Base-by-base conservation (phyloP, 1,140 invertebrate genomes). In the Schlechtendalia chinensis region DNA sequence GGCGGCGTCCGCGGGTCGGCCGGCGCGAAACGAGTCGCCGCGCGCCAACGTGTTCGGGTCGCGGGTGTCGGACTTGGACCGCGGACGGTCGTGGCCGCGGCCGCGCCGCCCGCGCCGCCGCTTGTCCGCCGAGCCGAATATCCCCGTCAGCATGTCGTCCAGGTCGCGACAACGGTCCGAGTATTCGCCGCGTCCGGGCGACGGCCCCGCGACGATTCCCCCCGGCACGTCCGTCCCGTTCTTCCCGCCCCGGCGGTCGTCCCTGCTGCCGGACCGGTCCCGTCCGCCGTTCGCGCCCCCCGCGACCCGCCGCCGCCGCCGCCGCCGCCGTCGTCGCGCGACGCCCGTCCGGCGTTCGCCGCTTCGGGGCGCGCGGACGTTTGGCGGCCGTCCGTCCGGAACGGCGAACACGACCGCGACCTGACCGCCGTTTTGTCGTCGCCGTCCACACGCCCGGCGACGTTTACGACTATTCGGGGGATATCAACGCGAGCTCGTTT, bases 361-460 rank as follows among this genome's bases (percentile, higher is more conserved):
- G 94, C 91, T 85, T 93, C 92, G 10, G 93, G 92, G 84, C 94
- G 94, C 3, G 83, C 81, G 45, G 92, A 89, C 17, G 90, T 90
- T 16, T 90, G 91, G 47, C 91, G 91, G 47, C 91, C 92, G 0
- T 91, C 90, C 12, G 87, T 84, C 91, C 91, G 93, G 82, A 92
- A 89, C 19, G 91, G 92, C 85, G 91, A 92, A 17, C 88, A 88
- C 5, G 91, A 92, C 82, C 91, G 53, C 14, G 45, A 82, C 61
- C 24, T 56, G 47, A 72, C 32, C 32, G 32, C 32, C 32, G 32
- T 39, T 39, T 39, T 39, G 8, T 39, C 32, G 8, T 8, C 3
- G 8, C 32, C 32, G 8, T 63, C 19, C 14, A n/a, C 4, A n/a
- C n/a, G 14, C 27, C 47, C 75, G n/a, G 58, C 27, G 45, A 45